Base-by-base conservation (phyloP, 53 echinoderm and acorn worm species). In the Arbacia lixula region DNA sequence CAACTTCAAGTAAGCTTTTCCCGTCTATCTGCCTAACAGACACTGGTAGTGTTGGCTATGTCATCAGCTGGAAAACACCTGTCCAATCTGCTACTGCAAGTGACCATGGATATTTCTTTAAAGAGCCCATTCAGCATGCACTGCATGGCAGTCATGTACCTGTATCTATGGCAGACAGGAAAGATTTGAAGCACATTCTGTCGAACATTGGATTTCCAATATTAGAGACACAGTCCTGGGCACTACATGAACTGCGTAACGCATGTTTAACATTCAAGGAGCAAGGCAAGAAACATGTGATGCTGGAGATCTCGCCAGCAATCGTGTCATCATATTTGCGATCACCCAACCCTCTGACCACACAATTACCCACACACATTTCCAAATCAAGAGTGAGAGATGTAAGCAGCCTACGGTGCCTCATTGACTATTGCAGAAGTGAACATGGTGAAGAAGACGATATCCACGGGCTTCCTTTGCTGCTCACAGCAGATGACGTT, bases 381-480 rank as follows among this genome's bases (percentile, higher is more conserved):
- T 46, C 82, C 43, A 11, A 46, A 49, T 43, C 82, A 30, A 63
- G 64, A 32, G 17, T 81, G 29, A 36, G 46, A 1, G 50, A 63
- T 22, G 33, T 25, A 6, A 21, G 30, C n/a, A 81, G 64, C 14
- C 52, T 81, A 14, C 28, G 3, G n/a, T 9, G 5, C 39, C 63
- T 81, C 2, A 42, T 63, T 3, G 41, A 64, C 3, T 81, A 63
- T 64, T 81, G 82, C 51, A 49, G 42, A 33, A 81, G 19, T 9
- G n/a, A 20, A 11, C 31, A 60, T 42, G 22, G 52, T 4, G 42
- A 63, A 19, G 6, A 17, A 16, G 27, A 58, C 6, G 11, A 37
- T 24, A 62, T 81, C 21, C 31, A 63, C 30, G 64, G 82, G 6
- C 49, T 81, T 17, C 82, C 82, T 2, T 32, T 81, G 2, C 49